Base-by-base conservation (phyloP, 2,888 invertebrate genomes). In the Leucozona laternaria region DNA sequence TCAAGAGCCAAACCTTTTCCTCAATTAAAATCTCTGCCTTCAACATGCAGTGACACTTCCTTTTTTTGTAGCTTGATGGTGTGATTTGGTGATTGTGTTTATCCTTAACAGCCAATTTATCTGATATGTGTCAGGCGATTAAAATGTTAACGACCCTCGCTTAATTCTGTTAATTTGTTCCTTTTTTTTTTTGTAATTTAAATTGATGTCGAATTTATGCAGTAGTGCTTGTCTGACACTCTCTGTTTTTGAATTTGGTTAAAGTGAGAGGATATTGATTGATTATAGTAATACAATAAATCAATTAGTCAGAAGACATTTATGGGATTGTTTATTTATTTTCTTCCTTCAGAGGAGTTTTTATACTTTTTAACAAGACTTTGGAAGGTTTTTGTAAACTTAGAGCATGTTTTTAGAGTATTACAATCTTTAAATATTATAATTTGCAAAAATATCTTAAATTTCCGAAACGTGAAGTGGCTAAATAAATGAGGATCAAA, bases 91-190 rank as follows among this genome's bases (percentile, higher is more conserved):
- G 57, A 55, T 58, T 68, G 25, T 68, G 20, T 31, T 37, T 40
- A 34, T 81, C 71, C 81, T 77, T 81, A 53, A 57, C 37, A 62
- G 28, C 55, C 17, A 57, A 73, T 75, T 79, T 50, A 64, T 57
- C 60, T 55, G 68, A 43, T n/a, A n/a, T 66, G 45, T 31, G 45
- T 17, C 20, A 53, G 48, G 75, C 58, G 75, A 84, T 79, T 76
- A 79, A 79, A 79, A 76, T 71, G 70, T 84, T 84, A 84, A 84
- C 66, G 79, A 84, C 79, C 84, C 48, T 40, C 53, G 4, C 25
- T 22, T 31, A 17, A 10, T 48, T 45, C 15, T 55, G 25, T 57
- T 57, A 64, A 82, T 58, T 77, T 82, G 66, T 57, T 71, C 20
- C 20, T 20, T 28, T 17, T 28, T 64, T 45, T 45, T 31, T 13